phyloP scores from a whole-genome alignment of 2,888 invertebrate species.

The Agrilus cyanescens region DNA sequence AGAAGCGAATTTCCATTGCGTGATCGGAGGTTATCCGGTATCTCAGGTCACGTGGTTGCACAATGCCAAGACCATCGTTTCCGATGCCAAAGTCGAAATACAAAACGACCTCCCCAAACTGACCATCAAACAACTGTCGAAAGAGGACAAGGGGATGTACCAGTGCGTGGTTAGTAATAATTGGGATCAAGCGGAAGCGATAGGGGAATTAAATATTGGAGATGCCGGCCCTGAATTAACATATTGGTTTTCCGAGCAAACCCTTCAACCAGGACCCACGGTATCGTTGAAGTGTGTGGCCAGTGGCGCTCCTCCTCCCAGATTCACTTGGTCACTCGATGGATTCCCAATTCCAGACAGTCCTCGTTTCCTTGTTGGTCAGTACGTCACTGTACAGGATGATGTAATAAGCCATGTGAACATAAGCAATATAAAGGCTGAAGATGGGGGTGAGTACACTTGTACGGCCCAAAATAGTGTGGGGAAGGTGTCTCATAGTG shows the following conservation, averaged over 20 bases:
- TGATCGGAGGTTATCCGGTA: slow-evolving; percentile 76
- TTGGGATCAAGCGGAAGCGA: slow-evolving; percentile 74
- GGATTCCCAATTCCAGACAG: slow-evolving; percentile 56
- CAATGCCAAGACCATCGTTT: slow-evolving; percentile 45
- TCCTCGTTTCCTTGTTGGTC: slow-evolving; percentile 75
- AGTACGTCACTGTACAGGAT: slow-evolving; percentile 84
- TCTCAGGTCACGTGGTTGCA: slow-evolving; percentile 70
- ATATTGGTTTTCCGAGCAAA: slow-evolving; percentile 88
- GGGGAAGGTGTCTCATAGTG: slow-evolving; percentile 69
- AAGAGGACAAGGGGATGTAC: slow-evolving; percentile 82
- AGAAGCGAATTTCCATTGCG: slow-evolving; percentile 77
- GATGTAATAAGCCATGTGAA: slow-evolving; percentile 89
- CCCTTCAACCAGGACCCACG: slow-evolving; percentile 80
- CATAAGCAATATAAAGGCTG: slow-evolving; percentile 74
- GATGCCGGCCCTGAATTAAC: slow-evolving; percentile 82
- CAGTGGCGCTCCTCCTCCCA: slow-evolving; percentile 88
- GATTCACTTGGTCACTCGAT: slow-evolving; percentile 83
- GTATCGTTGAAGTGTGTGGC: slow-evolving; percentile 88
- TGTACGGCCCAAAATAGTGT: slow-evolving; percentile 76
- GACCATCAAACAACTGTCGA: slow-evolving; percentile 52
- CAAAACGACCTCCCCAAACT: slow-evolving; percentile 31
- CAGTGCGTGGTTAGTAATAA: slow-evolving; percentile 81
- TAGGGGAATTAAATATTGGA: slow-evolving; percentile 68
- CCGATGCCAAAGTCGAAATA: slow-evolving; percentile 31
- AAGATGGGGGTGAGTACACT: slow-evolving; percentile 83